phyloP scores from a whole-genome alignment of 2,113 vertebrate genomes.

The Gambusia affinis region DNA sequence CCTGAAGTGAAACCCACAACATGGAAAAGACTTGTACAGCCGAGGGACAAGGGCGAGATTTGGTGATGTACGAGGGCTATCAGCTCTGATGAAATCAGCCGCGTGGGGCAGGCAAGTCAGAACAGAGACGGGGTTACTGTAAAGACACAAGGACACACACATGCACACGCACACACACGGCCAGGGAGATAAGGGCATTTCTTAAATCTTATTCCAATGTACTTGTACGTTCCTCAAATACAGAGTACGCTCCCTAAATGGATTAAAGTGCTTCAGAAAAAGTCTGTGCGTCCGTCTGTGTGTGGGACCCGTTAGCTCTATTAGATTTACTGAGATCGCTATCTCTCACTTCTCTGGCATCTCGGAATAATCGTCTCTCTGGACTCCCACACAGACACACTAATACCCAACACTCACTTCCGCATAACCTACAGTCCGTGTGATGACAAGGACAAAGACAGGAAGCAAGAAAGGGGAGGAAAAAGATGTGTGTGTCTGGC shows the following conservation, averaged over 20 bases:
- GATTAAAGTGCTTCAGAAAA: constrained; percentile 55
- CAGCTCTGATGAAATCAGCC: constrained; percentile 49
- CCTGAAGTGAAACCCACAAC: constrained; percentile 14
- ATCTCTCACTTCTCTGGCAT: constrained; percentile 57
- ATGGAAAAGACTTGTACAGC: constrained; percentile 26
- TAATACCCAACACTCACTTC: constrained; percentile 26
- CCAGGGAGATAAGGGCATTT: constrained; percentile 53
- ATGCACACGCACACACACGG: background rate
- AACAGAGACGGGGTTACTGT: constrained; percentile 45
- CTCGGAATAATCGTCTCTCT: constrained; percentile 56
- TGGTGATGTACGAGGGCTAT: constrained; percentile 45
- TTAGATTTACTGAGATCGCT: constrained; percentile 68
- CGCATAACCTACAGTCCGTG: constrained; percentile 25
- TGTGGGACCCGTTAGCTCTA: constrained; percentile 53
- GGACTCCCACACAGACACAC: constrained; percentile 31
- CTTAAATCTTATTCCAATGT: constrained; percentile 62
- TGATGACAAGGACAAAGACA: constrained; percentile 59
- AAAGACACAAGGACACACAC: constrained; percentile 41
- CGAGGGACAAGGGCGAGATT: constrained; percentile 25
- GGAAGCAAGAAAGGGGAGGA: background rate
- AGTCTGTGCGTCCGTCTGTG: constrained; percentile 9
- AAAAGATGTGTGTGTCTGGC: background rate
- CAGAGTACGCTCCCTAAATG: constrained; percentile 53
- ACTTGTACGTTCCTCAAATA: constrained; percentile 42
- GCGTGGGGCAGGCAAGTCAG: constrained; percentile 37